A percentile compares a stretch with the other conserved stretches of the same genome.
Conservation (phyloP, 2,797 vertebrate genomes). For the Dendrocincla tyrannina region DNA sequence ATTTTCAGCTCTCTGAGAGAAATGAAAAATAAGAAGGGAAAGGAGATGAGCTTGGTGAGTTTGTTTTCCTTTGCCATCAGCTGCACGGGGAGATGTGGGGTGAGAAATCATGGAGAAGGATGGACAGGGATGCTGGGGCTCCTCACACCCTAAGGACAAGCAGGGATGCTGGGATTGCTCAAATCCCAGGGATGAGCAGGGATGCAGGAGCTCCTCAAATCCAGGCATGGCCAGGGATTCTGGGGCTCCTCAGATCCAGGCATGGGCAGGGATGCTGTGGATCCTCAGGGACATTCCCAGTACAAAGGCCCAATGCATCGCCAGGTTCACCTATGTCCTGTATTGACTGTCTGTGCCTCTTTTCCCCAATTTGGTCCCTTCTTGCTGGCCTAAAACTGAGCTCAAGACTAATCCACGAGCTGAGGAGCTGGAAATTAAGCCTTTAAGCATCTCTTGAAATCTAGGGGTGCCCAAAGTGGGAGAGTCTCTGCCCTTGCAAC, state of each 20-base stretch:
- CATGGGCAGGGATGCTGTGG: neutral
- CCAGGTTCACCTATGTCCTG: neutral
- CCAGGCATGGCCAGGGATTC: neutral
- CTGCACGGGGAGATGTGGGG: neutral
- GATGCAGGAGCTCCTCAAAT: neutral
- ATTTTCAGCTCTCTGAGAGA: neutral
- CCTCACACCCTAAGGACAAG: neutral
- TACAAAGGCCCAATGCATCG: accelerated
- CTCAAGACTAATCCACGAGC: neutral
- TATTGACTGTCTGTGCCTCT: neutral
- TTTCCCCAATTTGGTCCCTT: accelerated
- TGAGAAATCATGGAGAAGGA: accelerated
- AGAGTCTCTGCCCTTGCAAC: neutral
- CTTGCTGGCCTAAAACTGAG: neutral
- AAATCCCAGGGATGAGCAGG: no score
- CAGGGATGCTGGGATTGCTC: neutral
- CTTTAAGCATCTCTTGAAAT: neutral
- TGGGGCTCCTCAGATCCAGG: neutral
- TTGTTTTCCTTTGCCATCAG: neutral
- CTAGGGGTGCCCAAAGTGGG: accelerated
- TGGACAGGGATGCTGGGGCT: neutral
- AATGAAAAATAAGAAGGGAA: neutral
- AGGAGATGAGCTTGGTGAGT: accelerated
- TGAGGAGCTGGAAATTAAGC: neutral
- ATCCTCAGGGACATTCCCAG: accelerated